Evolutionary conservation across 1,140 invertebrate species (phyloP).

Genomic region (Schlechtendalia chinensis): DNA sequence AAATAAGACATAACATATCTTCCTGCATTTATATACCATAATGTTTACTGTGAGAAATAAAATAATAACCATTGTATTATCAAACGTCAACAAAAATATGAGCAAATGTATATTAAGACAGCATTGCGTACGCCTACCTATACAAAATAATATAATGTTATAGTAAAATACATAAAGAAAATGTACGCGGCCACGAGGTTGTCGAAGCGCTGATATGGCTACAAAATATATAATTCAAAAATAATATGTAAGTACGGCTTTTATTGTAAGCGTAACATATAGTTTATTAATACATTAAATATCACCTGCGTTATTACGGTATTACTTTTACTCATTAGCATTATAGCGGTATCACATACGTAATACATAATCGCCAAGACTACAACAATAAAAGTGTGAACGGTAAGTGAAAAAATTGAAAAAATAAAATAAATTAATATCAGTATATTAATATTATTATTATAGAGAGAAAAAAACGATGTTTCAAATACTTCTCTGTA

Average conservation of each 20-base stretch:
- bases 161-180: background rate
- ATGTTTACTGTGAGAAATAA: background rate
- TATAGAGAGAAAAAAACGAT: conserved; percentile 25
- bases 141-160: background rate
- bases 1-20: background rate
- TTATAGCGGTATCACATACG: background rate
- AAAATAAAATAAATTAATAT: background rate
- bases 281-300: background rate
- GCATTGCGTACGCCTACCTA: background rate
- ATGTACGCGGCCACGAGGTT: background rate
- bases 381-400: conserved; percentile 23
- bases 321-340: background rate
- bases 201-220: conserved; percentile 2
- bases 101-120: background rate
- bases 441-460: background rate
- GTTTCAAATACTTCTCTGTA: conserved; percentile 45
- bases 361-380: conserved; percentile 7
- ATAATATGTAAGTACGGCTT: too few species aligned
- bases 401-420: background rate
- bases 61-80: background rate
- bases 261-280: background rate
- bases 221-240: background rate
- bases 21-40: background rate
- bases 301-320: background rate
- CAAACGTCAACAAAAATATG: background rate